phyloP scores from a whole-genome alignment of 2,888 invertebrate genomes.

The Zygogramma bicolorata region DNA sequence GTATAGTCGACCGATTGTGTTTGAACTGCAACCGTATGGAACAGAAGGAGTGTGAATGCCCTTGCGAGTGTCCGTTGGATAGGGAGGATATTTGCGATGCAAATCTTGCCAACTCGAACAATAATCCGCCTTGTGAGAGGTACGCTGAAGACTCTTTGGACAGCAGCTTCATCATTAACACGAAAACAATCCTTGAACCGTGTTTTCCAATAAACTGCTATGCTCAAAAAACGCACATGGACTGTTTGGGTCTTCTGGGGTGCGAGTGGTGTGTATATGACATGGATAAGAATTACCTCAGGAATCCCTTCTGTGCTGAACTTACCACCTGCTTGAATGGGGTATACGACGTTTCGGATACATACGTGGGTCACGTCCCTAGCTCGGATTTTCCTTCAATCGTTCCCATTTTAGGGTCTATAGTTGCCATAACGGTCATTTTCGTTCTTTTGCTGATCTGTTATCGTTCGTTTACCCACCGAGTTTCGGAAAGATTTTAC shows the following conservation, averaged over 20 bases:
- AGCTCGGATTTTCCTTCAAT: slow-evolving; percentile 78
- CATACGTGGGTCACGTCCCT: slow-evolving; percentile 80
- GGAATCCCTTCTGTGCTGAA: slow-evolving; percentile 82
- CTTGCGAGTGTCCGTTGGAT: slow-evolving; percentile 84
- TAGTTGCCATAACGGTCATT: slow-evolving; percentile 84
- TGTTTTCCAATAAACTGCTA: slow-evolving; percentile 81
- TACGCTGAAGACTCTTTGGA: slow-evolving; percentile 51
- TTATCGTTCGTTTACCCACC: slow-evolving; percentile 77
- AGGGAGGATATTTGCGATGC: slow-evolving; percentile 58
- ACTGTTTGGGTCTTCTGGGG: slow-evolving; percentile 80
- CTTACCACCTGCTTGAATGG: slow-evolving; percentile 89
- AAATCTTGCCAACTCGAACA: slow-evolving; percentile 40
- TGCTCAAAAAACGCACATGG: slow-evolving; percentile 72
- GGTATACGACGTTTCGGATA: slow-evolving; percentile 83
- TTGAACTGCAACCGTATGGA: slow-evolving; percentile 95
- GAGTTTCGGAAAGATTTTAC: slow-evolving; percentile 67
- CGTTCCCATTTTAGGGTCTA: slow-evolving; percentile 88
- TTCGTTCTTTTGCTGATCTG: slow-evolving; percentile 88
- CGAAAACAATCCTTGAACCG: slow-evolving; percentile 65
- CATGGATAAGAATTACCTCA: slow-evolving; percentile 78
- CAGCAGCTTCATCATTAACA: slow-evolving; percentile 46
- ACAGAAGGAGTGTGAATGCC: slow-evolving; percentile 94
- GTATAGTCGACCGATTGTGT: slow-evolving; percentile 88
- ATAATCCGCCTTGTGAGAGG: slow-evolving; percentile 60
- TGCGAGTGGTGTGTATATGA: slow-evolving; percentile 94